Evolutionary conservation across 2,888 invertebrate genomes (phyloP).

Genomic region (Ornithoptera alexandrae): DNA sequence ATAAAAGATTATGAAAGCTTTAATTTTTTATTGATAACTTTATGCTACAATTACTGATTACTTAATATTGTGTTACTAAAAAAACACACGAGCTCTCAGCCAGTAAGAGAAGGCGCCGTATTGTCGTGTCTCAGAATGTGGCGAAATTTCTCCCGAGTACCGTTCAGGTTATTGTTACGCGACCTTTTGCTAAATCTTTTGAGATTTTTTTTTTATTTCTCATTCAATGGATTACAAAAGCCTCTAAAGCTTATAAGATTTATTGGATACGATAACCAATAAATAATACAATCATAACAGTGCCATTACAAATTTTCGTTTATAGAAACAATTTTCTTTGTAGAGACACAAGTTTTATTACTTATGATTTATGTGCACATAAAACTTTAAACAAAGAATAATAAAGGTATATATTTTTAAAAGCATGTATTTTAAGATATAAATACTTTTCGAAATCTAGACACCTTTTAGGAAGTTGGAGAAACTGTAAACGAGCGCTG

Average conservation of each 20-base stretch:
- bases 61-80: slow-evolving; percentile 21
- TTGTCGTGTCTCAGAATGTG: slow-evolving; percentile 54
- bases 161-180: slow-evolving; percentile 64
- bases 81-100: slow-evolving; percentile 6
- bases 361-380: not conserved
- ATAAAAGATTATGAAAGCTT: not conserved
- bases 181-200: slow-evolving; percentile 59
- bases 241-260: slow-evolving; percentile 3
- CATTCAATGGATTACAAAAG: slow-evolving; percentile 9
- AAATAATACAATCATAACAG: not conserved
- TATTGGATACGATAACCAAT: not conserved
- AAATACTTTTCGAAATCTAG: no score
- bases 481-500: no score
- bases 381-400: not conserved
- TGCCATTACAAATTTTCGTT: not conserved
- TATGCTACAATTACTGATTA: slow-evolving; percentile 1
- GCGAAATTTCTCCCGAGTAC: slow-evolving; percentile 53
- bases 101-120: slow-evolving; percentile 48
- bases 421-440: no score
- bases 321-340: not conserved
- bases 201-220: slow-evolving; percentile 47
- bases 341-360: not conserved
- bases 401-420: no score
- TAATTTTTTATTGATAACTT: not conserved
- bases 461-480: no score